These are phyloP conservation scores for Trachops cirrhosus DNA, from an alignment of 2,797 vertebrate genomes.

Conservation along the genomic window DNA sequence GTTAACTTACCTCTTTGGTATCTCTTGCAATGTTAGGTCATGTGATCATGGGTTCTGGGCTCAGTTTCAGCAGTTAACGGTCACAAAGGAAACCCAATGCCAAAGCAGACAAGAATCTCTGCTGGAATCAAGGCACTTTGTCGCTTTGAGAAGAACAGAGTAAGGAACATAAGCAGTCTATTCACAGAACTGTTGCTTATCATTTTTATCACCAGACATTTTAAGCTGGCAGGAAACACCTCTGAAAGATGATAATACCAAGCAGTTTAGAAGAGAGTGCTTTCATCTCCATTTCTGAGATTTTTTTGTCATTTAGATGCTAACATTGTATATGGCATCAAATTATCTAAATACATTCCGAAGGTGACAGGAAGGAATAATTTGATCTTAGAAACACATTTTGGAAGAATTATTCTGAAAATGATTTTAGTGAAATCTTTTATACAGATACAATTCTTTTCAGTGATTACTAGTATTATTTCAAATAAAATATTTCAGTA, in stretches of 20 bases:
- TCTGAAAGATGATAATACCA: constrained; percentile 49
- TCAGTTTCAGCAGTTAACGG: constrained; percentile 42
- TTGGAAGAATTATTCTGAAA: constrained; percentile 29
- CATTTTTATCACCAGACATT: constrained; percentile 40
- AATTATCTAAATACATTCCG: not conserved
- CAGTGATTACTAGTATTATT: not conserved
- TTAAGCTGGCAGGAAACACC: constrained; percentile 55
- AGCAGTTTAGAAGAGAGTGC: not conserved
- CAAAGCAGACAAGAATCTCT: not conserved
- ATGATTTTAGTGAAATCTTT: constrained; percentile 3
- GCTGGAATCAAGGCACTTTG: constrained; percentile 32
- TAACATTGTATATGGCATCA: not conserved
- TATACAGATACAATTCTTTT: not conserved
- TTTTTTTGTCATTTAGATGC: not conserved
- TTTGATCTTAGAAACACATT: not conserved
- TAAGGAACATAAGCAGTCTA: not conserved
- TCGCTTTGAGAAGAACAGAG: not conserved
- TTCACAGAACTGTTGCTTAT: constrained; percentile 54
- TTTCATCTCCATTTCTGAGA: constrained; percentile 20
- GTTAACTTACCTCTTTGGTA: not conserved
- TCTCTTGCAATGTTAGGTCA: not conserved
- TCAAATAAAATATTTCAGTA: not conserved
- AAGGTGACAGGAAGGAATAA: not conserved
- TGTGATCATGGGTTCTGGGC: not conserved
- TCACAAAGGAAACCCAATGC: constrained; percentile 35